Conservation (phyloP, 2,113 vertebrate species). For the Dipodomys merriami region DNA sequence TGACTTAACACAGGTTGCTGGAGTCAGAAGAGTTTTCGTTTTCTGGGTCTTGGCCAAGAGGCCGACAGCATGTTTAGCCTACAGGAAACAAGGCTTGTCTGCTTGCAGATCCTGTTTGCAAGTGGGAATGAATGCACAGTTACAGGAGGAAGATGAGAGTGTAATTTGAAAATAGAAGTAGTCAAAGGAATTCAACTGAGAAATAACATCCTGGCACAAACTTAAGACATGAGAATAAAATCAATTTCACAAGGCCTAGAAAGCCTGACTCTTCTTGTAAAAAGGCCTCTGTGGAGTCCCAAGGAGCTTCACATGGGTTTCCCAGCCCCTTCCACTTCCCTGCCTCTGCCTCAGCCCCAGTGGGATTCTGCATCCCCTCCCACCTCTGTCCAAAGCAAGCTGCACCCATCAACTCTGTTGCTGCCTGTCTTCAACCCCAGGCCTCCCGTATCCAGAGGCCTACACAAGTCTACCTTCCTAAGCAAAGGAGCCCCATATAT, state of each 20-base stretch:
- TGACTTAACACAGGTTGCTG: neutral
- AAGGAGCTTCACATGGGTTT: neutral
- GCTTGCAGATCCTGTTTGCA: constrained; percentile 10
- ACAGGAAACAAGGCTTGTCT: constrained; percentile 59
- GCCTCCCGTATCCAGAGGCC: neutral
- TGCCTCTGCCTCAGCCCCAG: accelerated
- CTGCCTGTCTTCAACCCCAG: neutral
- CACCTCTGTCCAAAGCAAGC: neutral
- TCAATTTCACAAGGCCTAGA: constrained; percentile 74
- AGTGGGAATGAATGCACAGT: constrained; percentile 52
- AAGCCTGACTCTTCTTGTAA: constrained; percentile 61
- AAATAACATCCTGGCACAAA: constrained; percentile 75
- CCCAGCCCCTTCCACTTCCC: neutral
- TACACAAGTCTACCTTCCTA: neutral
- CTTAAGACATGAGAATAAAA: constrained; percentile 77
- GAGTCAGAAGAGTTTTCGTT: neutral
- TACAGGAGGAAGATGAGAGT: constrained; percentile 71
- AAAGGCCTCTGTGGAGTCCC: constrained; percentile 1
- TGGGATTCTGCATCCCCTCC: neutral
- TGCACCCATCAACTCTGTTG: accelerated
- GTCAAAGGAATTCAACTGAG: constrained; percentile 80
- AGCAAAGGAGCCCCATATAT: neutral
- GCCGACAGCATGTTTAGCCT: constrained; percentile 36
- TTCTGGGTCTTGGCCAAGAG: constrained; percentile 37
- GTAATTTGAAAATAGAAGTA: constrained; percentile 72